Evolutionary conservation across 2,797 vertebrate genomes (phyloP).

Genomic region (Ptychobarbus kaznakovi): DNA sequence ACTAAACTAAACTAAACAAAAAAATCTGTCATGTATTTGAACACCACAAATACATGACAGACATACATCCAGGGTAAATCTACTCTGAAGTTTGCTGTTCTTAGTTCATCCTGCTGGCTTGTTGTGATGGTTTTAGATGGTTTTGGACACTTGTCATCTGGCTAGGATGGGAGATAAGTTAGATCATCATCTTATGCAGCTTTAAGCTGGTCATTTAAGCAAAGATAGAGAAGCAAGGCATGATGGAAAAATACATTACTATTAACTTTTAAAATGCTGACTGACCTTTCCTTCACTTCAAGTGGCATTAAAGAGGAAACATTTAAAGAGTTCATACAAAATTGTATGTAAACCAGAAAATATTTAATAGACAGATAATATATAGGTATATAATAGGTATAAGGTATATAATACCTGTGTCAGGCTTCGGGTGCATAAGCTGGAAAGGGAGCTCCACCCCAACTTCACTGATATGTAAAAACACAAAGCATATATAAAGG

Average conservation of each 20-base stretch:
- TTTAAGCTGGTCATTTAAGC: neutral
- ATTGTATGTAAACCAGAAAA: neutral
- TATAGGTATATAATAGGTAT: slow-evolving; percentile 56
- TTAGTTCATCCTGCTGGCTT: too few species aligned
- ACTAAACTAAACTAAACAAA: too few species aligned
- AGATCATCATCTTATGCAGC: neutral
- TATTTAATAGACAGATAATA: slow-evolving; percentile 10
- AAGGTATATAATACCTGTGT: slow-evolving; percentile 77
- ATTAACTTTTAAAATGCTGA: neutral
- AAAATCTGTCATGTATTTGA: too few species aligned
- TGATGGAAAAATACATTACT: neutral
- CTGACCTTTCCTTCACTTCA: slow-evolving; percentile 83
- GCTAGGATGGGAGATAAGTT: neutral
- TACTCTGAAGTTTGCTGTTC: too few species aligned
- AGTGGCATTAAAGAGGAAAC: slow-evolving; percentile 59
- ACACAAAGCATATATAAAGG: neutral
- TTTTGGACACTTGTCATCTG: neutral
- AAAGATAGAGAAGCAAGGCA: neutral
- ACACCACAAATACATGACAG: too few species aligned
- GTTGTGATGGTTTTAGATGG: too few species aligned
- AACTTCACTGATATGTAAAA: slow-evolving; percentile 82
- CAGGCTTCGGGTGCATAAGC: slow-evolving; percentile 94
- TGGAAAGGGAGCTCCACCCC: slow-evolving; percentile 90
- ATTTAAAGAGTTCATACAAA: neutral
- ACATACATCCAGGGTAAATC: too few species aligned